Percentiles rank a stretch among this genome's conserved stretches.
Conservation (phyloP, 1,140 invertebrate species). For the Trichomalopsis sarcophagae region DNA sequence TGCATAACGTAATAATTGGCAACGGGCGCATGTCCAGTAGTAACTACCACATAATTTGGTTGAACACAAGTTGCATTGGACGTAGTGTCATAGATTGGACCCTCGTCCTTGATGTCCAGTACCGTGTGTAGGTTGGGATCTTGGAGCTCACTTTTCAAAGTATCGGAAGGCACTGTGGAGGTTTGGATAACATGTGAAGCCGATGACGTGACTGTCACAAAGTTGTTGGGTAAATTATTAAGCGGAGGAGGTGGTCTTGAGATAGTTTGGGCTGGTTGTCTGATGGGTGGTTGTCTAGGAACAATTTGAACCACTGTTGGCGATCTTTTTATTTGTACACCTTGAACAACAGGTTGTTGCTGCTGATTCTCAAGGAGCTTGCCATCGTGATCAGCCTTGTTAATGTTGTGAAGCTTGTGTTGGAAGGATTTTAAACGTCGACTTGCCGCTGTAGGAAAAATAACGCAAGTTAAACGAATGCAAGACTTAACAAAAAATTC, state of each 20-base stretch:
- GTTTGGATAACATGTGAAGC: not conserved
- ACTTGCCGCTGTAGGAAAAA: conserved; percentile 60
- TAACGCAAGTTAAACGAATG: conserved; percentile 1
- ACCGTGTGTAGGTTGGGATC: conserved; percentile 67
- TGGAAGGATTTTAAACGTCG: conserved; percentile 64
- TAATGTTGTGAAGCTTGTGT: conserved; percentile 63
- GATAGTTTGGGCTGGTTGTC: not conserved
- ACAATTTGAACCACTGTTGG: not conserved
- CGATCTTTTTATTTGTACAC: not conserved
- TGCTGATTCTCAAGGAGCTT: conserved; percentile 3
- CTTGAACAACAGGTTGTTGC: not conserved
- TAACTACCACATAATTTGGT: conserved; percentile 59
- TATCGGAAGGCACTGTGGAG: conserved; percentile 14
- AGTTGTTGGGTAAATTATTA: not conserved
- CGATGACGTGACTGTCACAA: not conserved
- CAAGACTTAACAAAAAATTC: not conserved
- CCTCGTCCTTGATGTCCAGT: conserved; percentile 69
- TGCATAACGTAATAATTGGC: conserved; percentile 59
- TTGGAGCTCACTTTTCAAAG: conserved; percentile 22
- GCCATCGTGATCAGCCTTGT: conserved; percentile 52
- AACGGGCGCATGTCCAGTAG: conserved; percentile 49
- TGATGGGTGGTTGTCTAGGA: not conserved
- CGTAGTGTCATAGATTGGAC: conserved; percentile 34
- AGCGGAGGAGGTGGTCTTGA: not conserved
- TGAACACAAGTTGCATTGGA: conserved; percentile 44